Evolutionary conservation across 2,888 invertebrate genomes (phyloP), one percentile per base, ranked within the genome.

Genomic region (Gryllus longicercus): DNA sequence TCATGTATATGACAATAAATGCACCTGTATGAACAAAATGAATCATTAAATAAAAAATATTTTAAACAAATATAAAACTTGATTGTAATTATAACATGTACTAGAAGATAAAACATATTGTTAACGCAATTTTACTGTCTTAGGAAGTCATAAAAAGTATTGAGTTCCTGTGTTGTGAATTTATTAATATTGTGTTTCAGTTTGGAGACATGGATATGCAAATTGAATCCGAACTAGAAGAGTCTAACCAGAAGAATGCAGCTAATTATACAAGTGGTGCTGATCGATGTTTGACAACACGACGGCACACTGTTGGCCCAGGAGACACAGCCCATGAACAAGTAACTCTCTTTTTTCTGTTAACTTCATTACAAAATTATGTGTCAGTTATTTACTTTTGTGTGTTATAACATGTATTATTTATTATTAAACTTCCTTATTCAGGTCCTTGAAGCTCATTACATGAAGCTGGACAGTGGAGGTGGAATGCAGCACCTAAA

Each of bases 251-350:
- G 49, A 79, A 78, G n/a, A 80, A 79, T 80, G 81, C 79, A n/a
- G 86, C 86, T 51, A 77, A 21, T 51, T 75, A 75, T 75, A 79
- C 79, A 50, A 77, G 63, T 14, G 81, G 80, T 23, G 80, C 77
- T 51, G 88, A 88, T 83, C 86, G 86, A 82, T 90, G 90, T 84
- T 87, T 90, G 82, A 93, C 94, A 78, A 92, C 94, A 78, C 89
- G 97, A 74, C 89, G 97, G 25, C 97, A 98, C 86, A 98, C 98
- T 0, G 97, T 98, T 1, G 97, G 97, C 0, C 96, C 96, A 0
- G 96, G 96, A 4, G 96, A 97, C 88, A 93, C 95, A 51, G 91
- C 94, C 0, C 96, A 96, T 85, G 93, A 95, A 83, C 95, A 94
- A 89, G 93, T 91, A 83, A 81, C 84, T 80, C 85, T 12, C 23